These are phyloP conservation scores for Tribolium madens DNA, from an alignment of 1,140 invertebrate species.

Conservation along the genomic window DNA sequence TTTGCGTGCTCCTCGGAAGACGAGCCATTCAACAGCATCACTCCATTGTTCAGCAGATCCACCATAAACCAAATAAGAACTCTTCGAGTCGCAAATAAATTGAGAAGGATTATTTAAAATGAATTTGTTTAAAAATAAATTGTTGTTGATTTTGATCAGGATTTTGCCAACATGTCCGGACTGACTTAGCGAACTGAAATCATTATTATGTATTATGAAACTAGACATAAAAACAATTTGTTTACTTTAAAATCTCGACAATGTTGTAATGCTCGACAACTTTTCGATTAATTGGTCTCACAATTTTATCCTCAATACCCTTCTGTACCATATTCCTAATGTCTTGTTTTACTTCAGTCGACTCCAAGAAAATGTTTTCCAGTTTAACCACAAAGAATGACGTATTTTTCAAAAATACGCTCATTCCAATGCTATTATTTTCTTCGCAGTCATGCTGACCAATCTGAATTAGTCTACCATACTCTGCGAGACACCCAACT, in stretches of 20 bases:
- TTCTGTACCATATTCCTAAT: conserved; percentile 54
- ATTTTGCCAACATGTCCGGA: conserved; percentile 60
- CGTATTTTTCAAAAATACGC: conserved; percentile 71
- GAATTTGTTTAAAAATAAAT: conserved; percentile 57
- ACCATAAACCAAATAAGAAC: conserved; percentile 62
- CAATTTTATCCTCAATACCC: conserved; percentile 54
- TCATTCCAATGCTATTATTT: conserved; percentile 72
- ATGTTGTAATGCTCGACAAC: conserved; percentile 58
- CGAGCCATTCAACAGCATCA: conserved; percentile 89
- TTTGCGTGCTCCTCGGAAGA: conserved; percentile 82
- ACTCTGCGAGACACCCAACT: conserved; percentile 72
- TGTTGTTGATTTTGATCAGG: conserved; percentile 57
- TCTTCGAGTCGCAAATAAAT: conserved; percentile 61
- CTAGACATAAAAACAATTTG: background rate
- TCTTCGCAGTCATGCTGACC: conserved; percentile 79
- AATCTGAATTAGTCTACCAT: conserved; percentile 79
- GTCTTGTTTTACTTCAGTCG: conserved; percentile 58
- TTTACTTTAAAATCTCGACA: conserved; percentile 56
- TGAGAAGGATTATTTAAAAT: conserved; percentile 60
- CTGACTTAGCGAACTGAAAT: conserved; percentile 54
- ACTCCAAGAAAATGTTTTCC: conserved; percentile 53
- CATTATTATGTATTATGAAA: background rate
- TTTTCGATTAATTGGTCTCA: conserved; percentile 58
- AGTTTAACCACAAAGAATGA: conserved; percentile 59
- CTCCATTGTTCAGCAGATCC: conserved; percentile 90